Evolutionary conservation across 2,888 invertebrate genomes (phyloP).

Genomic region (Diploptera punctata): DNA sequence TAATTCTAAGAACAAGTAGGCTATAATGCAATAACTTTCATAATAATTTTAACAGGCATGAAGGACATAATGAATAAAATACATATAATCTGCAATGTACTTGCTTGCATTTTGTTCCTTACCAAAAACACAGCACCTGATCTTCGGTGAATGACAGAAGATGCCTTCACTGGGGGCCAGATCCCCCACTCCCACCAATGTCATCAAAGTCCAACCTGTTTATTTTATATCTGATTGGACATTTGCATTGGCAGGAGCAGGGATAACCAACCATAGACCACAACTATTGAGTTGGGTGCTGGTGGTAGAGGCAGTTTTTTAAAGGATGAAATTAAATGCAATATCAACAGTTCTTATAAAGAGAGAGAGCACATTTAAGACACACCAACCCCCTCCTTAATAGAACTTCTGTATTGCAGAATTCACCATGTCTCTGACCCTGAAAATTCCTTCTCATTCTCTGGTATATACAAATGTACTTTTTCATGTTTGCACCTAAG

Average conservation of each 20-base stretch:
- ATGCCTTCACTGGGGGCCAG: slow-evolving; percentile 15
- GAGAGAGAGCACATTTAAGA: slow-evolving; percentile 38
- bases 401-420: slow-evolving; percentile 39
- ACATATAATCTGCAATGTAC: neutral
- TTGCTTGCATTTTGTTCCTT: slow-evolving; percentile 6
- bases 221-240: slow-evolving; percentile 52
- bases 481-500: neutral
- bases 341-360: slow-evolving; percentile 41
- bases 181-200: slow-evolving; percentile 51
- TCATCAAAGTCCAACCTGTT: slow-evolving; percentile 57
- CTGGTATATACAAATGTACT: neutral
- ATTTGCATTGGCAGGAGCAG: slow-evolving; percentile 54
- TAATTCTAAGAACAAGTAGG: too few species aligned
- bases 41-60: too few species aligned
- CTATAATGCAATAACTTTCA: too few species aligned
- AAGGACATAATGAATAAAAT: too few species aligned
- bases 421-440: neutral
- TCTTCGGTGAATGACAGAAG: slow-evolving; percentile 1
- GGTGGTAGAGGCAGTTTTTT: slow-evolving; percentile 1
- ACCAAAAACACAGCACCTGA: neutral
- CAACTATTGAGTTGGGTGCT: slow-evolving; percentile 23
- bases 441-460: neutral
- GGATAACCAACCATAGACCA: slow-evolving; percentile 35
- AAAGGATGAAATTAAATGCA: slow-evolving; percentile 26
- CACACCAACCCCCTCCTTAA: slow-evolving; percentile 38